A percentile compares a stretch with the other conserved stretches of the same genome.
Conservation (phyloP, 2,113 vertebrate species). For the Ellobius talpinus region DNA sequence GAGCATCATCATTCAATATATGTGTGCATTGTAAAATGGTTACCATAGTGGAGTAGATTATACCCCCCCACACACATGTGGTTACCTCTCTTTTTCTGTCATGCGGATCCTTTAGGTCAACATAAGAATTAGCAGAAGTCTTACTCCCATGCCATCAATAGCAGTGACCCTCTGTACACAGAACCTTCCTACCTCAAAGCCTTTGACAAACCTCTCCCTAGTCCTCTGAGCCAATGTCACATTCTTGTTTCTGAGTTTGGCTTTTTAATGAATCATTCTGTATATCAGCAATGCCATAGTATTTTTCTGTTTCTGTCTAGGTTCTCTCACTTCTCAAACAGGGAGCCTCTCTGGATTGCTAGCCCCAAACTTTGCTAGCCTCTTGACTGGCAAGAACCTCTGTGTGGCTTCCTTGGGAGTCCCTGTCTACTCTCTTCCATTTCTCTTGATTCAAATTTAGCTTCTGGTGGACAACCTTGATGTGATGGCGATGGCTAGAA, state of each 20-base stretch:
- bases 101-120: background rate
- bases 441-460: background rate
- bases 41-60: background rate
- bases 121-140: background rate
- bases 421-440: background rate
- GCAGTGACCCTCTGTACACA: too few relatives aligned
- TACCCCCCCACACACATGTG: background rate
- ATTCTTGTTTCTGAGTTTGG: background rate
- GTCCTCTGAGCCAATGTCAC: background rate
- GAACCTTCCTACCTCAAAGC: background rate
- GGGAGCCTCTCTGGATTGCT: background rate
- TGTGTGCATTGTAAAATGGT: too few relatives aligned
- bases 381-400: too few relatives aligned
- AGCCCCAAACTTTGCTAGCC: background rate
- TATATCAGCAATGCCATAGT: background rate
- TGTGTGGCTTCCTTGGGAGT: accelerated
- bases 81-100: too few relatives aligned
- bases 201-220: background rate
- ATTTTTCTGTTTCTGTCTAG: background rate
- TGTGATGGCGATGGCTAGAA: background rate
- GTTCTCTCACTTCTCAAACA: background rate
- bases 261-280: too few relatives aligned
- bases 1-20: background rate
- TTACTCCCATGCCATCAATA: background rate
- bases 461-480: background rate